Evolutionary conservation across 1,140 invertebrate species (phyloP).

Genomic region (Ganaspis sp.): DNA sequence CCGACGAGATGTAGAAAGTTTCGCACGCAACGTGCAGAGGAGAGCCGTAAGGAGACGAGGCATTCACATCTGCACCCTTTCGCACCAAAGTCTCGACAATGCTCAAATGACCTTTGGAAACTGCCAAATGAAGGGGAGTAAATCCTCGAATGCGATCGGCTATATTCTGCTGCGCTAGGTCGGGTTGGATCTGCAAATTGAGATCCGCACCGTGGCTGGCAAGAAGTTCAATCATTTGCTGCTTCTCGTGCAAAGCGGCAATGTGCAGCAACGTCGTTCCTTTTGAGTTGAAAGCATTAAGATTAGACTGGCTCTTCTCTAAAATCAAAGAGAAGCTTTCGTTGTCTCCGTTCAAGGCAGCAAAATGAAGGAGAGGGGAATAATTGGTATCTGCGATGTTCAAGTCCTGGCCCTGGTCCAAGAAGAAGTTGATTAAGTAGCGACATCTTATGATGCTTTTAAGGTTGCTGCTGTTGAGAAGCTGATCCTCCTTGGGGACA

Average conservation of each 20-base stretch:
- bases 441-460: slow-evolving; percentile 2
- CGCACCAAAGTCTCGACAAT: background rate
- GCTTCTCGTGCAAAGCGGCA: background rate
- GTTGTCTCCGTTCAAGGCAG: background rate
- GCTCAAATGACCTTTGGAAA: background rate
- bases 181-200: background rate
- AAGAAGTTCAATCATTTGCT: background rate
- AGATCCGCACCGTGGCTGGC: background rate
- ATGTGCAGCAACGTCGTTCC: background rate
- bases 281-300: slow-evolving; percentile 8
- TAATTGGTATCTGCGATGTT: background rate
- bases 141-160: background rate
- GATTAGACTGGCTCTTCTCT: background rate
- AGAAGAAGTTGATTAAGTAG: background rate
- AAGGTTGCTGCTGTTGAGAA: background rate
- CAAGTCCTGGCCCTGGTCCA: background rate
- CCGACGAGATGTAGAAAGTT: background rate
- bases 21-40: background rate
- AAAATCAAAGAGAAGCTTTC: background rate
- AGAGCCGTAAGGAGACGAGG: background rate
- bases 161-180: background rate
- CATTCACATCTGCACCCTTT: slow-evolving; percentile 4
- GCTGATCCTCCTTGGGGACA: background rate
- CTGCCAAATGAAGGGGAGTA: background rate
- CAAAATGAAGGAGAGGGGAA: background rate